Evolutionary conservation across 2,113 vertebrate species (phyloP), one percentile per base, ranked within the genome.

Genomic region (Talpa occidentalis): DNA sequence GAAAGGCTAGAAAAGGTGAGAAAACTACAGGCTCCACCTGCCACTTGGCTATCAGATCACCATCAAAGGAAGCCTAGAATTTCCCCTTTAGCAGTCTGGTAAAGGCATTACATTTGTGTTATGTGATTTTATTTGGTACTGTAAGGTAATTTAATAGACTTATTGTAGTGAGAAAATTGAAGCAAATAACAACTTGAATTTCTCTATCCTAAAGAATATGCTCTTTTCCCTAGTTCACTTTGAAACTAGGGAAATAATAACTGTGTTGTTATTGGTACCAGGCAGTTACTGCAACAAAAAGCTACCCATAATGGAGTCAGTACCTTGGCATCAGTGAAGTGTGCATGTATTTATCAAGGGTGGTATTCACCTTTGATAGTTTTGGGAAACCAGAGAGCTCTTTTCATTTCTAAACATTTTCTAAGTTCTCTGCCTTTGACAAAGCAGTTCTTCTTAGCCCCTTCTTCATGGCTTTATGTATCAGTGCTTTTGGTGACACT

Each of bases 51-150:
- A 89, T 73, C 10, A 84, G 32, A 74, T 69, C 54, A 81, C 32
- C 14, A 32, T 49, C 47, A 88, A 81, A 93, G n/a, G 59, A 91
- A 66, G 35, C 24, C 67, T 66, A 73, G 40, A 81, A 54, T 77
- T 92, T 92, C 40, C 54, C 40, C 0, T 73, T 94, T 21, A 56
- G 30, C 40, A 82, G 16, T 92, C 37, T 82, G 67, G 60, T 76
- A 83, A 97, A 47, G 62, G 82, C 69, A 83, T 80, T 59, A 21
- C 66, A 88, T 79, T 91, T 96, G 69, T 90, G 62, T 76, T 96
- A 40, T 40, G 69, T 26, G 9, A 74, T 72, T 56, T 92, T 89
- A 35, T 94, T 95, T 90, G 81, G 32, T 86, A 56, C 4, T 84
- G 19, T 95, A 49, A 95, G 28, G 5, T 92, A 94, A 49, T 54